Percentiles rank a stretch among this genome's conserved stretches.
Conservation (phyloP, 2,797 vertebrate genomes). For the Lepilemur ruficaudatus region DNA sequence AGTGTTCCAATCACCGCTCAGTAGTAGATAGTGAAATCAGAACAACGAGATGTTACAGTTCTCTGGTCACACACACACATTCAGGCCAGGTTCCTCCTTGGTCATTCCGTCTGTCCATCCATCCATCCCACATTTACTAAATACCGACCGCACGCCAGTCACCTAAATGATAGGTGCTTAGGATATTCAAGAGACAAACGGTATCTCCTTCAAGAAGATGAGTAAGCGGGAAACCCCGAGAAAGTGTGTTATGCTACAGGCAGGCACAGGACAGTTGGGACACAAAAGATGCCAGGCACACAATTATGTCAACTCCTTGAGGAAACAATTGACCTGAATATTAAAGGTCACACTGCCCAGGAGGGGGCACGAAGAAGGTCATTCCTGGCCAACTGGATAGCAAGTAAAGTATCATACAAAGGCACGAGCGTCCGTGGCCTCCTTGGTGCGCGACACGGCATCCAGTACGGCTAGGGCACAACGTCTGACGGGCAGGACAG, state of each 20-base stretch:
- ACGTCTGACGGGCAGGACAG: not conserved
- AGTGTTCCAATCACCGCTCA: not conserved
- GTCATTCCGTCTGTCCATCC: not conserved
- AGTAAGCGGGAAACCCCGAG: not conserved
- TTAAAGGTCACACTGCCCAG: not conserved
- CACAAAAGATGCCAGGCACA: not conserved
- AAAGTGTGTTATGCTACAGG: not conserved
- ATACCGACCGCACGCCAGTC: not conserved
- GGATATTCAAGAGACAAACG: not conserved
- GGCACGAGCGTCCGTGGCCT: rapidly evolving
- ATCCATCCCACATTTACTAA: not conserved
- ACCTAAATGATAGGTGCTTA: not conserved
- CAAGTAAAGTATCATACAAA: not conserved
- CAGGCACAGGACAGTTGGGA: not conserved
- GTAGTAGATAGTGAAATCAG: not conserved
- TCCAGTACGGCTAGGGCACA: not conserved
- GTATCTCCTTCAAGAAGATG: not conserved
- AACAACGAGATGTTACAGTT: not conserved
- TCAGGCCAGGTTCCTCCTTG: not conserved
- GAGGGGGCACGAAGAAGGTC: not conserved
- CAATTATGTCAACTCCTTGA: not conserved
- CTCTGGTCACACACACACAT: not conserved
- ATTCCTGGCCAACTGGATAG: not conserved
- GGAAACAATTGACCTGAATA: not conserved
- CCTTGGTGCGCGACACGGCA: not conserved